These are phyloP conservation scores for Eilema griseolum DNA, from an alignment of 2,888 invertebrate species.

Conservation along the genomic window DNA sequence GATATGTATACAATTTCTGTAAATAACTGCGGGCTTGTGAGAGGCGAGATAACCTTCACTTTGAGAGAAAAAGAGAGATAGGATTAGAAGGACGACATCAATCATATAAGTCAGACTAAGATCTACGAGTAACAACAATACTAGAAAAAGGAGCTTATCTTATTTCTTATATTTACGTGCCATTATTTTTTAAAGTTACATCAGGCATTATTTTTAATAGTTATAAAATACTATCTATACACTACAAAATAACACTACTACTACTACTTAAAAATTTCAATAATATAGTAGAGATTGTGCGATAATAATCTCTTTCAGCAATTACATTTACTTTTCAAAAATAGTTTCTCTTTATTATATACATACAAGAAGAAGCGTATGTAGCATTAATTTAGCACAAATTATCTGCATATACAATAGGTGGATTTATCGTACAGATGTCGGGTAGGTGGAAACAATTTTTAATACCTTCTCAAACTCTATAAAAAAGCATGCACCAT, in stretches of 20 bases:
- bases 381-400: too few relatives aligned
- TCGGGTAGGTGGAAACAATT: too few relatives aligned
- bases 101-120: slow-evolving; percentile 19
- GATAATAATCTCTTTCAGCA: background rate
- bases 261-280: background rate
- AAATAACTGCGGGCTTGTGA: slow-evolving; percentile 31
- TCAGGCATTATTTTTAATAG: background rate
- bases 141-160: slow-evolving; percentile 5
- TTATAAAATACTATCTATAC: background rate
- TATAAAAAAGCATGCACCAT: too few relatives aligned
- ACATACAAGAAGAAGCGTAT: too few relatives aligned
- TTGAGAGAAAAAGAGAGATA: slow-evolving; percentile 13
- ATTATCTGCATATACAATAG: too few relatives aligned
- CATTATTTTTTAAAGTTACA: background rate
- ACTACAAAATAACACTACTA: too few relatives aligned
- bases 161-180: background rate
- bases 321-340: background rate
- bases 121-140: background rate
- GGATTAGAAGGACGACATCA: slow-evolving; percentile 16
- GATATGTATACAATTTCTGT: slow-evolving; percentile 33
- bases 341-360: slow-evolving; percentile 7
- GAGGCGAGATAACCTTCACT: slow-evolving; percentile 21
- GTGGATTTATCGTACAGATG: too few relatives aligned
- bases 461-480: too few relatives aligned
- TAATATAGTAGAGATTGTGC: background rate